Evolutionary conservation across 2,113 vertebrate genomes (phyloP).

Genomic region (Ailurus styani): DNA sequence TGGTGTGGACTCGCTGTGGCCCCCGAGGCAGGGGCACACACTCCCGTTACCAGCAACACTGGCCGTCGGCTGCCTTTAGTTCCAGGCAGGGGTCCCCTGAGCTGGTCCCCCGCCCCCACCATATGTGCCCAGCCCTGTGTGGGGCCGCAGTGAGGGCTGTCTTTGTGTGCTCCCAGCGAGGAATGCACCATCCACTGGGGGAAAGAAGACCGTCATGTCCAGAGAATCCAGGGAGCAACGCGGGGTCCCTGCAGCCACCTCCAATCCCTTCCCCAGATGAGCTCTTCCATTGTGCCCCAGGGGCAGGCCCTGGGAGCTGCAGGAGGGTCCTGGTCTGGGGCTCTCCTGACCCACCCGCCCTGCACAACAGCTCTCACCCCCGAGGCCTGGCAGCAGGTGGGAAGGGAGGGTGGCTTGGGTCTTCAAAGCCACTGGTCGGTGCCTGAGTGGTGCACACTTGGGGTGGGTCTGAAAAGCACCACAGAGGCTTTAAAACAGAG

Average conservation of each 20-base stretch:
- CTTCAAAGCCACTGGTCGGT: background rate
- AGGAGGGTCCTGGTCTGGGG: background rate
- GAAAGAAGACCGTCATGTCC: background rate
- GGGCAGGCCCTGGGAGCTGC: background rate
- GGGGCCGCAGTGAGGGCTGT: background rate
- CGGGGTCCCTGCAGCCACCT: background rate
- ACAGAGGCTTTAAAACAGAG: background rate
- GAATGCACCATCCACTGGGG: background rate
- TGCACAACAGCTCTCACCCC: background rate
- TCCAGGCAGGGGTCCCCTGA: background rate
- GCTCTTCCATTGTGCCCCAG: background rate
- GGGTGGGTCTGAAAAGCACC: background rate
- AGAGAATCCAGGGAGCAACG: background rate
- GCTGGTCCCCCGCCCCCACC: background rate
- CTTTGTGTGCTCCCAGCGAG: background rate
- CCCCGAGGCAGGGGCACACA: background rate
- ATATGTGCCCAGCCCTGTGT: too few relatives aligned
- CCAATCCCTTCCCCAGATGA: background rate
- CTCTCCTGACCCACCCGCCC: background rate
- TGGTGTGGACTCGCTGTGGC: accelerated
- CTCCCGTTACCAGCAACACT: background rate
- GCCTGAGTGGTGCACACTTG: too few relatives aligned
- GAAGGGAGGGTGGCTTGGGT: background rate
- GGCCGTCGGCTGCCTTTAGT: too few relatives aligned
- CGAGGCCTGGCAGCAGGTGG: background rate